phyloP scores from a whole-genome alignment of 2,888 invertebrate genomes.

The Pseudococcus jackbeardsleyi region DNA sequence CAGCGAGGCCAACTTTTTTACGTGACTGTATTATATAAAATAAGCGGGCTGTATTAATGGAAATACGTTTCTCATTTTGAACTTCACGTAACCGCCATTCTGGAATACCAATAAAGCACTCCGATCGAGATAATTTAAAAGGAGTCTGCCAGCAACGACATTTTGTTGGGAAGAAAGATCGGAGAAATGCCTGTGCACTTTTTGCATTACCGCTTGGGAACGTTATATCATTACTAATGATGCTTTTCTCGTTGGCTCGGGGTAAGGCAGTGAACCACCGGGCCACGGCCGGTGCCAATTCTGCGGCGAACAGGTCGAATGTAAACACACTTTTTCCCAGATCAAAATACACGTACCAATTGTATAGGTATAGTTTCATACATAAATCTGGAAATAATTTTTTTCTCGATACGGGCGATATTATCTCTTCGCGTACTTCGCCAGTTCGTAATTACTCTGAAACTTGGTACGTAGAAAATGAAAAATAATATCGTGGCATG shows the following conservation, averaged over 20 bases:
- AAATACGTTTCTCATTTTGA: conserved; percentile 64
- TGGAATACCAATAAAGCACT: conserved; percentile 63
- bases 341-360: not conserved
- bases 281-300: conserved; percentile 59
- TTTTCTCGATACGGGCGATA: not conserved
- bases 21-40: conserved; percentile 61
- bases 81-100: conserved; percentile 54
- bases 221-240: conserved; percentile 62
- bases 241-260: conserved; percentile 52
- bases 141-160: conserved; percentile 57
- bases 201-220: conserved; percentile 62
- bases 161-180: conserved; percentile 55
- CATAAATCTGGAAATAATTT: not conserved
- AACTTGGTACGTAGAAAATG: not conserved
- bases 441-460: not conserved
- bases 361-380: not conserved
- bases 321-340: conserved; percentile 47
- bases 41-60: conserved; percentile 48
- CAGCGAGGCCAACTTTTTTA: conserved; percentile 57
- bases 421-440: not conserved
- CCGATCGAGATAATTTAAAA: conserved; percentile 61
- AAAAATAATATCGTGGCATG: not conserved
- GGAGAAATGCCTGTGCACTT: conserved; percentile 60
- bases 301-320: conserved; percentile 15
- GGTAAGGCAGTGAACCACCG: conserved; percentile 49